Evolutionary conservation across 2,888 invertebrate genomes (phyloP), one percentile per base, ranked within the genome.

Genomic region (Myopa tessellatipennis): DNA sequence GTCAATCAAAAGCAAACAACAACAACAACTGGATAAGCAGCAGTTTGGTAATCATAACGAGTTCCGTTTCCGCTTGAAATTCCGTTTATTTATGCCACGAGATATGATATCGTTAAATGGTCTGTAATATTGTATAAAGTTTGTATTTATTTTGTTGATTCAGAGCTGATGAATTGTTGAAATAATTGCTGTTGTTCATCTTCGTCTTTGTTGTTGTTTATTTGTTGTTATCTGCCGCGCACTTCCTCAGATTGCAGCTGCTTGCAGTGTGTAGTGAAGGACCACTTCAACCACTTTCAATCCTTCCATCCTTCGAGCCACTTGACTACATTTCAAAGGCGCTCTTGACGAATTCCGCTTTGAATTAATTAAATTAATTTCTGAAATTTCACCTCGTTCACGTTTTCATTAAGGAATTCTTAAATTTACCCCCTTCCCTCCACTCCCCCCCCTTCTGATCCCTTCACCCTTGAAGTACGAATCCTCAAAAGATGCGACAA

Each of bases 351-450:
- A 84, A 84, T 84, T 84, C 83, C 82, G 78, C 80, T 83, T 83
- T 82, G 83, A 81, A 83, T 79, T 79, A 79, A 79, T 79, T 79
- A 79, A 79, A 79, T 79, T 69, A 77, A 79, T 79, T 76, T 84
- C 82, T 81, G 82, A 81, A 82, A 80, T 81, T 78, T 75, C 75
- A 82, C 83, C 85, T 86, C 86, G 84, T 85, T 83, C 84, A 84
- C 83, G 82, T 85, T 85, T 85, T 86, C 85, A 85, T 86, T 85
- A 86, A 81, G 80, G 83, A 83, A 85, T 85, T 83, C 78, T 85
- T 81, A 70, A 82, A 81, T 85, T 85, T 82, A 85, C 83, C 73
- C 16, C 14, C 14, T 58, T 34, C 6, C 36, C 61, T 3, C 45
- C 14, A 7, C 50, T 14, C 50, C 63, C 61, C 80, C 80, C 81